phyloP scores from a whole-genome alignment of 2,797 vertebrate species.

The Lacerta agilis region DNA sequence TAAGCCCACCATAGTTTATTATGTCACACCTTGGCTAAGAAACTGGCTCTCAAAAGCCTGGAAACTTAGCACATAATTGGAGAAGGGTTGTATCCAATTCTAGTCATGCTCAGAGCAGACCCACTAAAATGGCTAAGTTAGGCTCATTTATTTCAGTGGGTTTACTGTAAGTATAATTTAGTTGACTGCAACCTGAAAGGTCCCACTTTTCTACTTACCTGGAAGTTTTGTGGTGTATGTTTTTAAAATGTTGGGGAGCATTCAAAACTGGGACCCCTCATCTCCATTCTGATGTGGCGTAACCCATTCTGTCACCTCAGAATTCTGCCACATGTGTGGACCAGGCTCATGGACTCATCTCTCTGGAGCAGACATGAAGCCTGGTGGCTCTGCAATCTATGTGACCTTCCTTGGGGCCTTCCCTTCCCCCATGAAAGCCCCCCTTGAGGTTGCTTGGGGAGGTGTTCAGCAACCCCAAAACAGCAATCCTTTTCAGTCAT shows the following conservation, averaged over 20 bases:
- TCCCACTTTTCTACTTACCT: not conserved
- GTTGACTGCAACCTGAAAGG: not conserved
- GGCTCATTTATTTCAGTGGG: no score
- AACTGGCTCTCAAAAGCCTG: not conserved
- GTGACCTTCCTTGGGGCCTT: not conserved
- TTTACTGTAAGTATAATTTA: no score
- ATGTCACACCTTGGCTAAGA: not conserved
- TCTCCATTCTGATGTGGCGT: not conserved
- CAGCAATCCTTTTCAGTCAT: not conserved
- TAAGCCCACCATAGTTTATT: not conserved
- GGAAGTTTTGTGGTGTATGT: not conserved
- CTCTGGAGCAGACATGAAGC: no score
- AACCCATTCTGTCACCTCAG: not conserved
- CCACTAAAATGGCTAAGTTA: no score
- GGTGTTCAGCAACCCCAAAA: no score
- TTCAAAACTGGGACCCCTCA: not conserved
- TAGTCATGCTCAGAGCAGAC: no score
- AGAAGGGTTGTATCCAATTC: no score
- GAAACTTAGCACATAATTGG: not conserved
- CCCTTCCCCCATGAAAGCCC: not conserved
- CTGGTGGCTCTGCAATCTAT: no score
- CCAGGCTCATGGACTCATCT: not conserved
- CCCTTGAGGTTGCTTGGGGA: not conserved
- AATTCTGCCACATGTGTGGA: not conserved
- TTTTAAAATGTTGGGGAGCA: not conserved